Percentiles rank a stretch among this genome's conserved stretches.
Evolutionary conservation across 2,113 vertebrate species (phyloP).

Genomic region (Cyprinus carpio): DNA sequence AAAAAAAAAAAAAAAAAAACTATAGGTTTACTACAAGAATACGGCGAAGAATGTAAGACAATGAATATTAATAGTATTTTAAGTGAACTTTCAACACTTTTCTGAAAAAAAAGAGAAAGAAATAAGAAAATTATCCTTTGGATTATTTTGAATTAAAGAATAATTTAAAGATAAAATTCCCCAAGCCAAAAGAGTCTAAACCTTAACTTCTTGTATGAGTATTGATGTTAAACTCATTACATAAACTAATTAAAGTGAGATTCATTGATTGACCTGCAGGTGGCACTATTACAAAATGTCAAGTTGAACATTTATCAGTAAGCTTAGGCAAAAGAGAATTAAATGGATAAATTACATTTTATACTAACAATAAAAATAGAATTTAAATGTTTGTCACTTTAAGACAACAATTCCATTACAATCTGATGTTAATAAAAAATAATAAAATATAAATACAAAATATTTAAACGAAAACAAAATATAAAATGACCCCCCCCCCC

Average conservation of each 20-base stretch:
- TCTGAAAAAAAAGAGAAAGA: neutral
- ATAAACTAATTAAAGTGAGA: neutral
- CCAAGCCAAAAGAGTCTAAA: neutral
- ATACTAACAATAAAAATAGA: neutral
- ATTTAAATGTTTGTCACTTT: neutral
- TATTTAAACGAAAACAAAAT: no score
- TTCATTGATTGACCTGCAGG: conserved; percentile 11
- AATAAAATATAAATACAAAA: no score
- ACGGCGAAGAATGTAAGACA: neutral
- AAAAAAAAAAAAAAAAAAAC: no score
- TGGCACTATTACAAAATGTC: conserved; percentile 41
- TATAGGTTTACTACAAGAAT: conserved; percentile 62
- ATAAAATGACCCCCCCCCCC: no score
- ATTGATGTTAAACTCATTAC: neutral
- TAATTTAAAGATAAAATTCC: no score
- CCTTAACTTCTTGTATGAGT: neutral
- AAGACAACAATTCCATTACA: neutral
- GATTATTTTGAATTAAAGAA: no score
- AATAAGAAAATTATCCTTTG: neutral
- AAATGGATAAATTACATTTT: neutral
- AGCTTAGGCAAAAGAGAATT: neutral
- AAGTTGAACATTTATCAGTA: neutral
- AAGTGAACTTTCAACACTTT: neutral
- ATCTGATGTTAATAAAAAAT: no score
- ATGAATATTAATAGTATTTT: neutral